A percentile compares a stretch with the other conserved stretches of the same genome.
These are phyloP conservation scores for Lasius fuliginosus DNA, from an alignment of 2,888 invertebrate species.

Conservation along the genomic window DNA sequence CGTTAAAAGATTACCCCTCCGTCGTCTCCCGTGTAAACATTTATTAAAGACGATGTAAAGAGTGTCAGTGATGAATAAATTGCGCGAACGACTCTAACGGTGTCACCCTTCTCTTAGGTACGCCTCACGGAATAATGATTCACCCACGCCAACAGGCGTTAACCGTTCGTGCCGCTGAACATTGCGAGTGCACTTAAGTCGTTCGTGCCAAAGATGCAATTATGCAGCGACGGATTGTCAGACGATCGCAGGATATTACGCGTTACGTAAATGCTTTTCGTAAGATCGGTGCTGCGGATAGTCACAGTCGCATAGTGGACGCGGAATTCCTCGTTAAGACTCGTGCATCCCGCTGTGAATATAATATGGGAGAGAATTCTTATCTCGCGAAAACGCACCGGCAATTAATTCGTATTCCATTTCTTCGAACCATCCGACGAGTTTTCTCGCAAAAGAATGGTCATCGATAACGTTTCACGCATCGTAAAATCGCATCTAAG, in stretches of 20 bases:
- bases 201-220: slow-evolving; percentile 56
- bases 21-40: neutral
- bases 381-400: neutral
- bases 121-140: slow-evolving; percentile 6
- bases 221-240: slow-evolving; percentile 38
- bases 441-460: slow-evolving; percentile 7
- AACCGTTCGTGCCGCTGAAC: slow-evolving; percentile 28
- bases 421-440: slow-evolving; percentile 1
- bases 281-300: slow-evolving; percentile 34
- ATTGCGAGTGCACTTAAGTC: slow-evolving; percentile 40
- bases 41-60: neutral
- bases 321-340: slow-evolving; percentile 24
- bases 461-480: slow-evolving; percentile 15
- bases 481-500: neutral
- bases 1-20: neutral
- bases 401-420: slow-evolving; percentile 32
- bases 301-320: slow-evolving; percentile 35
- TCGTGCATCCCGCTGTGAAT: neutral
- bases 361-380: neutral
- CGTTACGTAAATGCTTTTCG: slow-evolving; percentile 59
- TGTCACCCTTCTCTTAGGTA: neutral
- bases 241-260: slow-evolving; percentile 43
- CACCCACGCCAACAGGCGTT: neutral
- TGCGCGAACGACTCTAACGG: neutral
- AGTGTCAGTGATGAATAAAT: neutral